Evolutionary conservation across 1,140 invertebrate genomes (phyloP).

Genomic region (Kradibia gibbosae): DNA sequence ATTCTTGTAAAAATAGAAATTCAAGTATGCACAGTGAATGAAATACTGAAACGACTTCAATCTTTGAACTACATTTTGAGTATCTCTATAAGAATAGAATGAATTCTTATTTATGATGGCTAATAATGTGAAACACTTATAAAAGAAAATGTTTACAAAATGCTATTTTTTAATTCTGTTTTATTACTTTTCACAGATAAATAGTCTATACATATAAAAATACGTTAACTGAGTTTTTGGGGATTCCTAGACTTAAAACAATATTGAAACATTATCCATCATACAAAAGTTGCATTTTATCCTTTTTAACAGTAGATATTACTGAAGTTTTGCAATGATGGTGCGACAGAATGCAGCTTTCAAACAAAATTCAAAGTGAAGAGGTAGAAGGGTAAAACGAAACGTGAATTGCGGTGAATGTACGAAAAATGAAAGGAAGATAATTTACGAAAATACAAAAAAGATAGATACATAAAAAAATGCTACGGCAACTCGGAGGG

Average conservation of each 20-base stretch:
- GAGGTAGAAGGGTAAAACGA: constrained; percentile 41
- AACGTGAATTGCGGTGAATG: constrained; percentile 40
- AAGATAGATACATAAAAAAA: constrained; percentile 58
- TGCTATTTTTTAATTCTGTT: too few species aligned
- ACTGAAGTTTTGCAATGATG: not conserved
- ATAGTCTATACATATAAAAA: too few species aligned
- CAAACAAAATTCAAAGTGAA: constrained; percentile 52
- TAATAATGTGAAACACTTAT: too few species aligned
- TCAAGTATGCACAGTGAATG: too few species aligned
- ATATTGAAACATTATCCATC: constrained; percentile 30
- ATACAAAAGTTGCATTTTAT: constrained; percentile 48
- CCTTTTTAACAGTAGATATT: constrained; percentile 30
- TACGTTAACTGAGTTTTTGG: not conserved
- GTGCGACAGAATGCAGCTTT: constrained; percentile 33
- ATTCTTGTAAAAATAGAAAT: too few species aligned
- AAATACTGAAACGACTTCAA: too few species aligned
- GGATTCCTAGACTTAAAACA: not conserved
- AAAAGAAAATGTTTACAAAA: too few species aligned
- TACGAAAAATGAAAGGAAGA: not conserved
- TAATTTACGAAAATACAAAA: not conserved
- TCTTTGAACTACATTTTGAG: too few species aligned
- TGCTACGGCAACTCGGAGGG: constrained; percentile 54
- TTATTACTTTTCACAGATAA: too few species aligned
- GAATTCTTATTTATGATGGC: too few species aligned
- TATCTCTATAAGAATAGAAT: too few species aligned